Evolutionary conservation across 2,113 vertebrate genomes (phyloP).

Genomic region (Riparia riparia): DNA sequence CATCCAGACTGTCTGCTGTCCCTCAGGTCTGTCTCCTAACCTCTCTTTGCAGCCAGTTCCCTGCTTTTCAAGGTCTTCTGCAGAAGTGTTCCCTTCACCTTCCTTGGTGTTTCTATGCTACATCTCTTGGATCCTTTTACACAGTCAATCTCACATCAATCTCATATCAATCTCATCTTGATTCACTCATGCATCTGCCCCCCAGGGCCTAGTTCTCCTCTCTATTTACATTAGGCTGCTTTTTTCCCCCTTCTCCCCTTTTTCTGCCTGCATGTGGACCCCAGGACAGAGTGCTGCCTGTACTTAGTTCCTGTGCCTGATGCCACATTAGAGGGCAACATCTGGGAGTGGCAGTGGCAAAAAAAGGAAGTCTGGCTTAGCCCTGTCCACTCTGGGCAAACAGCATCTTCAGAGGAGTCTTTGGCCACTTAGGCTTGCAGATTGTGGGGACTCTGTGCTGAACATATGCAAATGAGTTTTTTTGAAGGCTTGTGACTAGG

Average conservation of each 20-base stretch:
- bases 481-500: neutral
- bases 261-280: neutral
- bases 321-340: neutral
- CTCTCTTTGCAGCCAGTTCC: neutral
- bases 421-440: neutral
- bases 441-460: neutral
- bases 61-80: neutral
- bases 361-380: neutral
- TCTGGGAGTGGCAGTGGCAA: neutral
- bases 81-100: neutral
- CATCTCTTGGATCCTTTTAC: neutral
- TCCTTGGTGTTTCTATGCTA: neutral
- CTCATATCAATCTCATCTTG: accelerated
- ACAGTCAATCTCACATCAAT: accelerated
- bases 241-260: neutral
- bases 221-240: neutral
- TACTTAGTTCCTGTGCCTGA: neutral
- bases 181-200: neutral
- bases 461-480: neutral
- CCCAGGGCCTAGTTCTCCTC: neutral
- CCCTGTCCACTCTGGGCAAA: neutral
- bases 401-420: neutral
- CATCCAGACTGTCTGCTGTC: neutral
- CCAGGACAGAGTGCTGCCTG: neutral
- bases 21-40: neutral